Evolutionary conservation across 64 coral and sea anemone genomes (phyloP).

Genomic region (Pocillopora damicornis): DNA sequence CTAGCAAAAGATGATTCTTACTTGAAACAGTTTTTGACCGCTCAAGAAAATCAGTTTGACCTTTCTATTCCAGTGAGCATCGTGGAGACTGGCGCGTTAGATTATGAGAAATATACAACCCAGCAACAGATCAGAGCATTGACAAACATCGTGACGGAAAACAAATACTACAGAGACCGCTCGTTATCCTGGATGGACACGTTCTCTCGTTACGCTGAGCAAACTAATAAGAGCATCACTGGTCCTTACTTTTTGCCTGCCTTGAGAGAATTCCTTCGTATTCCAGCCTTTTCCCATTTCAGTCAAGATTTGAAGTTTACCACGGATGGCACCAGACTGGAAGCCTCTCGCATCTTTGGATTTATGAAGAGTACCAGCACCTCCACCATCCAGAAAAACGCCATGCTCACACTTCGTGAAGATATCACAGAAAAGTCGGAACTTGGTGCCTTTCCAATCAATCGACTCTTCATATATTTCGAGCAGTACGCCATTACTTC

Average conservation of each 20-base stretch:
- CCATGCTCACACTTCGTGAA: conserved; percentile 51
- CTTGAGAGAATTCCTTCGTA: conserved; percentile 38
- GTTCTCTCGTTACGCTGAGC: conserved; percentile 18
- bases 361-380: conserved; percentile 51
- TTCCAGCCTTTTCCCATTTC: conserved; percentile 47
- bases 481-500: conserved; percentile 56
- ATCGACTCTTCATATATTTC: conserved; percentile 35
- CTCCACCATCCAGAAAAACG: conserved; percentile 49
- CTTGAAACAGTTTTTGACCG: conserved; percentile 44
- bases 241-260: conserved; percentile 18
- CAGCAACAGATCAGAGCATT: conserved; percentile 41
- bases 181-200: conserved; percentile 36
- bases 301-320: conserved; percentile 56
- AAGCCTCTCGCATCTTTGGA: conserved; percentile 53
- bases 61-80: conserved; percentile 36
- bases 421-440: conserved; percentile 39
- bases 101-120: conserved; percentile 13
- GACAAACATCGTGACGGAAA: conserved; percentile 22
- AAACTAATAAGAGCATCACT: neutral
- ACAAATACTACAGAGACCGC: conserved; percentile 20
- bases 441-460: conserved; percentile 48
- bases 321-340: conserved; percentile 1
- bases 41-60: conserved; percentile 33
- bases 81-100: conserved; percentile 4
- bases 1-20: conserved; percentile 66